Evolutionary conservation across 92 coral and sea anemone genomes (phyloP).

Genomic region (Actinernus sp.): DNA sequence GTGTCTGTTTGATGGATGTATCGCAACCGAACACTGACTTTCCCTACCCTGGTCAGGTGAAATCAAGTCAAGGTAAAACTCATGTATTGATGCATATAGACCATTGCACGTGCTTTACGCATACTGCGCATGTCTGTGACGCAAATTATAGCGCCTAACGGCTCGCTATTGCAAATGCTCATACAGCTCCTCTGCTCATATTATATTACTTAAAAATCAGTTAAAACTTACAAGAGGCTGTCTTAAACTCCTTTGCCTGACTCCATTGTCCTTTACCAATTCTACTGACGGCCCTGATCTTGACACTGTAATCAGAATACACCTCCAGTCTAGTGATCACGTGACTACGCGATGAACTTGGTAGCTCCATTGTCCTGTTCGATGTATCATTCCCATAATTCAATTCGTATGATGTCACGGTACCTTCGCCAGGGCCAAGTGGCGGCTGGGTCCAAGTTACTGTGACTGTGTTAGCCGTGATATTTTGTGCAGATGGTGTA

Average conservation of each 20-base stretch:
- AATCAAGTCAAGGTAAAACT: too few species aligned
- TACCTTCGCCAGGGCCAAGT: background rate
- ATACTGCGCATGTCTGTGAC: too few species aligned
- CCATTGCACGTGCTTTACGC: too few species aligned
- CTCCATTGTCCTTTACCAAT: conserved; percentile 24
- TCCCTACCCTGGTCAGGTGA: too few species aligned
- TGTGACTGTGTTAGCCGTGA: conserved; percentile 1
- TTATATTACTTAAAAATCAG: too few species aligned
- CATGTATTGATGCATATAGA: too few species aligned
- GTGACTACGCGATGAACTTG: background rate
- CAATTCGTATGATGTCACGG: background rate
- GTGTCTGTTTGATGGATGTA: too few species aligned
- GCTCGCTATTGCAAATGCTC: too few species aligned
- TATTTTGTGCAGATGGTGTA: background rate
- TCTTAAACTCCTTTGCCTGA: background rate
- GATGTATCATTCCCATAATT: background rate
- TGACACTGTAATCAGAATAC: conserved; percentile 18
- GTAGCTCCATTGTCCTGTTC: background rate
- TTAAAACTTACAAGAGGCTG: background rate
- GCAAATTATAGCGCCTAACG: too few species aligned
- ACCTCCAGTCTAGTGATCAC: conserved; percentile 10
- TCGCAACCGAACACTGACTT: too few species aligned
- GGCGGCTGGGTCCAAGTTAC: conserved; percentile 1
- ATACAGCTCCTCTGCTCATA: too few species aligned
- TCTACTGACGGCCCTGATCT: conserved; percentile 18